A percentile compares a stretch with the other conserved stretches of the same genome.
Evolutionary conservation across 2,888 invertebrate species (phyloP).

Genomic region (Polydrusus cervinus): DNA sequence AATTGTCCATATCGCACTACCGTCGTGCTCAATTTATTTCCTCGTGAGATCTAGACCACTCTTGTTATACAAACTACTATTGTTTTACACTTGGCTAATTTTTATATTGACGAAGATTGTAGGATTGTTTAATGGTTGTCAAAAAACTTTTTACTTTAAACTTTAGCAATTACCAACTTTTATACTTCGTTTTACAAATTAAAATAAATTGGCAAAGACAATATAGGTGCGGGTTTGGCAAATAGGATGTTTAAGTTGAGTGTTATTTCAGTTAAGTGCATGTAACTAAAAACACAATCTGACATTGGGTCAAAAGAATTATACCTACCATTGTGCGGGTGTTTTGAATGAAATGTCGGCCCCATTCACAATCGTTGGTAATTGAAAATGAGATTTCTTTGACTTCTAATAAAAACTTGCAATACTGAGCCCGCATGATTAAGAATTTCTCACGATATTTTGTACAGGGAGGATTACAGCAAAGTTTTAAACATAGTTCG

Average conservation of each 20-base stretch:
- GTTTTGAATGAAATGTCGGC: conserved; percentile 27
- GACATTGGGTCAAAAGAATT: not conserved
- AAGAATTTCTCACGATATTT: conserved; percentile 20
- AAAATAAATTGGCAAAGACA: not conserved
- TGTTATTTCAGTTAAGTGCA: not conserved
- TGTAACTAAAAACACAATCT: not conserved
- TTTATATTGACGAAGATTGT: no score
- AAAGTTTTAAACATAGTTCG: not conserved
- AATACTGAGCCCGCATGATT: conserved; percentile 18
- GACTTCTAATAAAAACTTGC: conserved; percentile 21
- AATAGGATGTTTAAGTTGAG: not conserved
- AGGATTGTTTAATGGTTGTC: no score
- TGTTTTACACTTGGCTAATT: no score
- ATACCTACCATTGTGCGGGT: conserved; percentile 24
- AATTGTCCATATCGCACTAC: no score
- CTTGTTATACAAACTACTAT: no score
- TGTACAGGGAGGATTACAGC: not conserved
- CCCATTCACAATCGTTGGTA: conserved; percentile 21
- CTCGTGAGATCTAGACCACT: no score
- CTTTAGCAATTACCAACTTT: no score
- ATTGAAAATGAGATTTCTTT: conserved; percentile 32
- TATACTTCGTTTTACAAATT: not conserved
- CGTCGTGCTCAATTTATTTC: no score
- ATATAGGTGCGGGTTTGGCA: not conserved
- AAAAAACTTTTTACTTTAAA: no score